phyloP scores from a whole-genome alignment of 1,140 invertebrate species.

The Orchesella cincta region DNA sequence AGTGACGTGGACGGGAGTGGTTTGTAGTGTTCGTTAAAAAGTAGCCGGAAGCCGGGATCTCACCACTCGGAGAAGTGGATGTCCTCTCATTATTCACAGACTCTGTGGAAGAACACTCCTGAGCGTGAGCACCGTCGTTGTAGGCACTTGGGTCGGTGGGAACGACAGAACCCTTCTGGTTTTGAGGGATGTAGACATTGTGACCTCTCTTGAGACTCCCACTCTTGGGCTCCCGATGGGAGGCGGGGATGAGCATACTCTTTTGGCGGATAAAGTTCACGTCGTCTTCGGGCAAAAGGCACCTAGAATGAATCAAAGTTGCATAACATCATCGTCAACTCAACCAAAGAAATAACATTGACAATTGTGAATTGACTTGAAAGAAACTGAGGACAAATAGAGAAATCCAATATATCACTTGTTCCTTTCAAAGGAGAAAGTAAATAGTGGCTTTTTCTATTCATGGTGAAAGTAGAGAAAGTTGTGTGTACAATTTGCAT shows the following conservation, averaged over 20 bases:
- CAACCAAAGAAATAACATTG: no score
- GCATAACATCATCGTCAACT: no score
- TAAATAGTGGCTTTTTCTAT: no score
- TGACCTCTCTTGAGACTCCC: slow-evolving; percentile 40
- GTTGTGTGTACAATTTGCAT: no score
- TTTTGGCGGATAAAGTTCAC: slow-evolving; percentile 39
- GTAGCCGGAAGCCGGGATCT: not conserved
- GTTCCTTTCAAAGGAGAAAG: no score
- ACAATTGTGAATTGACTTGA: no score
- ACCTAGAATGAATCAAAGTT: no score
- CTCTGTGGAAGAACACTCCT: slow-evolving; percentile 40
- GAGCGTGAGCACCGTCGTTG: not conserved
- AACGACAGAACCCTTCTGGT: not conserved
- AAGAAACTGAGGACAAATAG: no score
- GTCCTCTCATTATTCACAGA: slow-evolving; percentile 36
- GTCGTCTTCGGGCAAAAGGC: slow-evolving; percentile 44
- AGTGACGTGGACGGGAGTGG: not conserved
- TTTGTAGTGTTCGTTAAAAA: not conserved
- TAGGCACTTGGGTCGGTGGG: not conserved
- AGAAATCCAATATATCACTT: no score
- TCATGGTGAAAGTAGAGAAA: no score
- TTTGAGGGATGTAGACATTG: slow-evolving; percentile 35
- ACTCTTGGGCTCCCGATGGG: slow-evolving; percentile 34
- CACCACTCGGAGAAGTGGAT: not conserved
- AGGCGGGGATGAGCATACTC: slow-evolving; percentile 34